These are phyloP conservation scores for Alaudala cheleensis DNA, from an alignment of 2,113 vertebrate species.

Conservation along the genomic window DNA sequence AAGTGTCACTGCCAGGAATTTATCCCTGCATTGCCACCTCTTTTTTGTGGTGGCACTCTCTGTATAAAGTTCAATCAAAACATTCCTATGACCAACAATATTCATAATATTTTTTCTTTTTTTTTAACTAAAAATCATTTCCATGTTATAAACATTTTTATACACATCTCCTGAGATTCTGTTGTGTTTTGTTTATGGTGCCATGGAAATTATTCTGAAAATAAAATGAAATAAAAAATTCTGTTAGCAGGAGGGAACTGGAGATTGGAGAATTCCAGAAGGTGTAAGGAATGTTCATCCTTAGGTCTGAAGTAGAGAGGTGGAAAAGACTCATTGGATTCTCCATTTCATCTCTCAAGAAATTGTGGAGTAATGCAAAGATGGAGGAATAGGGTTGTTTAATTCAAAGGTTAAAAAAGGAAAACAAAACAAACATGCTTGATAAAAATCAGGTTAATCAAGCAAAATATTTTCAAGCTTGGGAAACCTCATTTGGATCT, in stretches of 20 bases:
- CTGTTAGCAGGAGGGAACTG: background rate
- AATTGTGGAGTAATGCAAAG: rapidly evolving
- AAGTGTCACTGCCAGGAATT: background rate
- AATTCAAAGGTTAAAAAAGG: background rate
- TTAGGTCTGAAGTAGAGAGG: background rate
- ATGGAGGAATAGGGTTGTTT: background rate
- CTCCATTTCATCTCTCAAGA: background rate
- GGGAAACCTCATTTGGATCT: background rate
- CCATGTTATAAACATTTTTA: background rate
- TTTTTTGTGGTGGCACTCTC: background rate
- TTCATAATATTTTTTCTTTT: rapidly evolving
- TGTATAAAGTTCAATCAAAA: background rate
- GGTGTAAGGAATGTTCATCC: rapidly evolving
- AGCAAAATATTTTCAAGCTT: background rate
- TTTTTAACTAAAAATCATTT: background rate
- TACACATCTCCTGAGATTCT: background rate
- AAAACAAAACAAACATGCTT: background rate
- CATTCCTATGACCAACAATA: rapidly evolving
- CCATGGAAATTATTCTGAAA: background rate
- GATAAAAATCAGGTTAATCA: background rate
- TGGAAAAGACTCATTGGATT: background rate
- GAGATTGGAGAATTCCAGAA: background rate
- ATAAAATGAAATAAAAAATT: background rate
- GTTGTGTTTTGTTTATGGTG: background rate
- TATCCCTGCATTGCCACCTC: background rate